Evolutionary conservation across 1,140 invertebrate genomes (phyloP), one percentile per base, ranked within the genome.

Genomic region (Achatina immaculata): DNA sequence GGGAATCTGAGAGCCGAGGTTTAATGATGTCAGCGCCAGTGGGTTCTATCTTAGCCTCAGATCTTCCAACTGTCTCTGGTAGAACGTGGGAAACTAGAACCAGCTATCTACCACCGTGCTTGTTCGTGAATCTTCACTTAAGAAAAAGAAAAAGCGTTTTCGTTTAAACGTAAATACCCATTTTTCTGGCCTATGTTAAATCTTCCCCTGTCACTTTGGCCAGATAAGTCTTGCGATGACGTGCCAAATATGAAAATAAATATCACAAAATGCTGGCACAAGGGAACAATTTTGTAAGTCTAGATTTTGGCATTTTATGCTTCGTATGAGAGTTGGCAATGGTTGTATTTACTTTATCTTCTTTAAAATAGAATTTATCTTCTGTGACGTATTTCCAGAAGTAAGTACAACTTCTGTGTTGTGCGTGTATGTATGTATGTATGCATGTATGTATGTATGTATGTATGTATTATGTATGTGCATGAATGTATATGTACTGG

Each of bases 81-180:
- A 2, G 68, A 42, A 43, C 42, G 36, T 40, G 68, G 38, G 38
- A 71, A 71, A 71, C 42, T 71, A 21, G 68, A 40, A n/a, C 38
- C 42, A 3, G n/a, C 14, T 40, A 43, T 71, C n/a, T 42, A 9
- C 19, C 42, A 9, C 24, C 68, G 14, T 40, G 36, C 36, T 42
- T 28, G 16, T 6, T 71, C 4, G 68, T n/a, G n/a, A n/a, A 38
- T 42, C 24, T 71, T 3, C n/a, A n/a, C n/a, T n/a, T 24, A 14
- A 19, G 16, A 40, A 40, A 71, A 43, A 19, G 1, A 42, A 34
- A 36, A 3, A 21, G 6, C n/a, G n/a, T 42, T 34, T 19, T 71
- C 0, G 38, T 2, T 1, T 42, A 71, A n/a, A 71, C 9, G n/a
- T 42, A 71, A 71, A 71, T 21, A 71, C 38, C 68, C 40, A n/a